Evolutionary conservation across 1,140 invertebrate species (phyloP).

Genomic region (Fopius arisanus): DNA sequence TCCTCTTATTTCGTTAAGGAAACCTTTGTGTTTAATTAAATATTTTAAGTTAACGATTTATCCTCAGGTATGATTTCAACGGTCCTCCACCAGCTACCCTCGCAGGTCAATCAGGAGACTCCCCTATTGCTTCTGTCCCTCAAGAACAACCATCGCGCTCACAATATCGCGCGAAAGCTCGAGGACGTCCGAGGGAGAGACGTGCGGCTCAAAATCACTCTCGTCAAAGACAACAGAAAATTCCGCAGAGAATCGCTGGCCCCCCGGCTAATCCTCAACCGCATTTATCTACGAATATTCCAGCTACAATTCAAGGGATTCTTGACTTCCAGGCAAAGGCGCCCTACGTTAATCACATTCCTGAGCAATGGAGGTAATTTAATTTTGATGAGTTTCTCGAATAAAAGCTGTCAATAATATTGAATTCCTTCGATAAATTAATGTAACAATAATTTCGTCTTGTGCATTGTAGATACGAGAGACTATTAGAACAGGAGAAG

Average conservation of each 20-base stretch:
- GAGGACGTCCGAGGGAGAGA: constrained; percentile 24
- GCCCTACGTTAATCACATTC: constrained; percentile 59
- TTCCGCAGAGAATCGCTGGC: constrained; percentile 42
- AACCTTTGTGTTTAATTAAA: no score
- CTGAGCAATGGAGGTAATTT: constrained; percentile 57
- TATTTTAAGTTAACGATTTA: background rate
- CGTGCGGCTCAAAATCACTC: constrained; percentile 21
- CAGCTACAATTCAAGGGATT: constrained; percentile 49
- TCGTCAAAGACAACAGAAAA: constrained; percentile 20
- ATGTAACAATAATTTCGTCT: background rate
- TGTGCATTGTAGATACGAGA: constrained; percentile 46
- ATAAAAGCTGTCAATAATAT: background rate
- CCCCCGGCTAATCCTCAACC: constrained; percentile 45
- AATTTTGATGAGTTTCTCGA: background rate
- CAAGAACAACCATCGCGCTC: constrained; percentile 26
- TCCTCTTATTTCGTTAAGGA: no score
- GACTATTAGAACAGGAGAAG: constrained; percentile 38
- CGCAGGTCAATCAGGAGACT: constrained; percentile 1
- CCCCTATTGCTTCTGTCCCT: background rate
- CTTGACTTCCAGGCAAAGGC: constrained; percentile 58
- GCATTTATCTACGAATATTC: constrained; percentile 54
- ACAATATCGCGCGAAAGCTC: constrained; percentile 29
- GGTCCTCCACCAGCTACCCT: constrained; percentile 28
- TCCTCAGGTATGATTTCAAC: constrained; percentile 47
- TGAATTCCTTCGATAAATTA: background rate